These are phyloP conservation scores for Atractosteus spatula DNA, from an alignment of 2,113 vertebrate genomes.

Conservation along the genomic window DNA sequence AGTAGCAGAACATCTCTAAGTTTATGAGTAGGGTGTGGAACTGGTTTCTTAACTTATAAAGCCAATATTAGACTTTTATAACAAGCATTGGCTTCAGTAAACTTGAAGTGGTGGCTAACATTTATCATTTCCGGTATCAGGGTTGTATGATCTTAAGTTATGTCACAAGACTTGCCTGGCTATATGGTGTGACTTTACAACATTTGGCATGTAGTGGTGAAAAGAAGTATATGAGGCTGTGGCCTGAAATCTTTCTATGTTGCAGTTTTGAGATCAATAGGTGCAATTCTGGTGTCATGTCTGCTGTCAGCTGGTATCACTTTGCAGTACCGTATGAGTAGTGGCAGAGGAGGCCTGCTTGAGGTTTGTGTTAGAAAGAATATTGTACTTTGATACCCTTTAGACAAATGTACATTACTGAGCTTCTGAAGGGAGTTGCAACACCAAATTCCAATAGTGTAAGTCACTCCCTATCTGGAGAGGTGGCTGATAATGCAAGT, in stretches of 20 bases:
- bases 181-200: constrained; percentile 33
- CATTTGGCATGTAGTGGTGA: constrained; percentile 25
- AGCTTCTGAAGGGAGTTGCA: constrained; percentile 14
- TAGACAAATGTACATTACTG: too few species aligned
- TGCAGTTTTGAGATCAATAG: too few species aligned
- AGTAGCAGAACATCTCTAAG: constrained; percentile 27
- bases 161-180: constrained; percentile 35
- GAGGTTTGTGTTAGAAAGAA: too few species aligned
- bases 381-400: too few species aligned
- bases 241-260: too few species aligned
- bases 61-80: constrained; percentile 19
- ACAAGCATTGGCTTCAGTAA: constrained; percentile 33
- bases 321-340: too few species aligned
- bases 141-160: constrained; percentile 50
- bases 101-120: constrained; percentile 39
- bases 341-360: too few species aligned
- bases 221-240: background rate
- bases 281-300: too few species aligned
- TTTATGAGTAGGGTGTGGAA: constrained; percentile 39
- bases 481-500: constrained; percentile 32
- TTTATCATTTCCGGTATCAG: constrained; percentile 46
- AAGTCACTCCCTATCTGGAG: constrained; percentile 23
- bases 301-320: too few species aligned
- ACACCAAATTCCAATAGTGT: constrained; percentile 31
- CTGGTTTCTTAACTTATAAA: background rate